phyloP scores from a whole-genome alignment of 2,888 invertebrate species.

The Helobdella robusta region DNA sequence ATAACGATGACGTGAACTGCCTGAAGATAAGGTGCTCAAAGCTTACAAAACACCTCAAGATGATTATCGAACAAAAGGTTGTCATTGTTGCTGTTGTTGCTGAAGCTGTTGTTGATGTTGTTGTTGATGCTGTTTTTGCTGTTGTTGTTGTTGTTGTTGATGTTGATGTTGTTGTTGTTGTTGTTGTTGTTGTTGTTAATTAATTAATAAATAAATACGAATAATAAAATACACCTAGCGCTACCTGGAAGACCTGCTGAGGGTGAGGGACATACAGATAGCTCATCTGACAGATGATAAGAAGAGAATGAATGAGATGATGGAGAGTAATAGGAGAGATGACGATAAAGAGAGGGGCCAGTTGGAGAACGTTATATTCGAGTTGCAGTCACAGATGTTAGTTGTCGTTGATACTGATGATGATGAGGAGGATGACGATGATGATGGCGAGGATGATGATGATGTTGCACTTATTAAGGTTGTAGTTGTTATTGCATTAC shows the following conservation, averaged over 20 bases:
- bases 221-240: conserved; percentile 34
- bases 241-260: conserved; percentile 39
- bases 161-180: background rate
- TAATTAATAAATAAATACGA: background rate
- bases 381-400: conserved; percentile 28
- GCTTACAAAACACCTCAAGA: conserved; percentile 37
- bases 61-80: conserved; percentile 41
- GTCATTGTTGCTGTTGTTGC: background rate
- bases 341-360: conserved; percentile 22
- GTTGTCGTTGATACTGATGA: background rate
- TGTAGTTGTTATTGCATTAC: background rate
- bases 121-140: background rate
- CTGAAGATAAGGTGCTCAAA: conserved; percentile 34
- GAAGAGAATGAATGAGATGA: conserved; percentile 22
- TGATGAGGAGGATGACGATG: background rate
- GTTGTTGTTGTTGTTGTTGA: background rate
- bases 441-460: background rate
- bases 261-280: conserved; percentile 37
- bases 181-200: background rate
- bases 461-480: background rate
- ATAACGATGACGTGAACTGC: conserved; percentile 26
- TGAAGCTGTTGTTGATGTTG: background rate
- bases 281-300: conserved; percentile 33
- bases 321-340: conserved; percentile 32
- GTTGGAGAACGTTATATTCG: conserved; percentile 27